A percentile compares a stretch with the other conserved stretches of the same genome.
Evolutionary conservation across 2,113 vertebrate species (phyloP).

Genomic region (Rhynchopsitta pachyrhyncha): DNA sequence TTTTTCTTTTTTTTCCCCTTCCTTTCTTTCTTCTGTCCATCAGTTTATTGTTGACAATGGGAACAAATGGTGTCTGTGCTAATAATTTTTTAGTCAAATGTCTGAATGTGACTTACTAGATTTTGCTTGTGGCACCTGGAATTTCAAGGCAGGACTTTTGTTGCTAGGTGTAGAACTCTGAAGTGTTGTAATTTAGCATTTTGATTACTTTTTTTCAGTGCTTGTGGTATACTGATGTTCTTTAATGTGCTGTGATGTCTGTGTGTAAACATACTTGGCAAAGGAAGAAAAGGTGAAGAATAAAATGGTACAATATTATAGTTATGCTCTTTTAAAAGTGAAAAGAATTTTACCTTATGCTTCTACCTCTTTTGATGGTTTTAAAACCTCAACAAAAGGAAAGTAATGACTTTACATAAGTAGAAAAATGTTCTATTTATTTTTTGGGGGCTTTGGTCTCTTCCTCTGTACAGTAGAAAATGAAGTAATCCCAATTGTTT

Average conservation of each 20-base stretch:
- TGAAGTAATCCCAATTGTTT: not conserved
- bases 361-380: not conserved
- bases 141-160: not conserved
- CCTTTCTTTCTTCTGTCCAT: not conserved
- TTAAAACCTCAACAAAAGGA: not conserved
- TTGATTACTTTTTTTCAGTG: not conserved
- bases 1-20: fast-evolving
- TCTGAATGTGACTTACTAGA: not conserved
- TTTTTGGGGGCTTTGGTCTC: not conserved
- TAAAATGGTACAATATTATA: not conserved
- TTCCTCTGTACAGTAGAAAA: not conserved
- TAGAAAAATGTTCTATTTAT: not conserved
- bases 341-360: not conserved
- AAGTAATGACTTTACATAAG: not conserved
- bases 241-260: not conserved
- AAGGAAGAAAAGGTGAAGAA: not conserved
- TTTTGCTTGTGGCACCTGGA: not conserved
- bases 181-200: not conserved
- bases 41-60: not conserved
- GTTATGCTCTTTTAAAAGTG: not conserved
- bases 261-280: not conserved
- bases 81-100: not conserved
- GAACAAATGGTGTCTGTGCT: not conserved
- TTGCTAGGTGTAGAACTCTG: not conserved
- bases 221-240: not conserved